Evolutionary conservation across 2,888 invertebrate species (phyloP).

Genomic region (Phoronis australis): DNA sequence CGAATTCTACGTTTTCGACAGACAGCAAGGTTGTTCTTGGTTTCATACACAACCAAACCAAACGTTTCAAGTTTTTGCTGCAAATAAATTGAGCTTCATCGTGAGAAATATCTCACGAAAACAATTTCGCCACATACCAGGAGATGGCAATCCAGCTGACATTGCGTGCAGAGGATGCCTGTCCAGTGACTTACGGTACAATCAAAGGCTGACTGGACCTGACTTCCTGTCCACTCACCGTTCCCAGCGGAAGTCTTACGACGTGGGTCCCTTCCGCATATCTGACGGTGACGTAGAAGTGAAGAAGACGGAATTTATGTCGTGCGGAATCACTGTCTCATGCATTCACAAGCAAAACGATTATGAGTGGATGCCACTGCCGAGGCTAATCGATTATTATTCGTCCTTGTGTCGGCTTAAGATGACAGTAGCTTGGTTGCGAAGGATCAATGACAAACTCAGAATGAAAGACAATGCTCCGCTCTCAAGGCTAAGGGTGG

Average conservation of each 20-base stretch:
- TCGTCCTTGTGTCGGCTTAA: no score
- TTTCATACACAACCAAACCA: conserved; percentile 4
- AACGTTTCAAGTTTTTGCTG: conserved; percentile 5
- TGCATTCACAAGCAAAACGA: no score
- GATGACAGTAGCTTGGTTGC: no score
- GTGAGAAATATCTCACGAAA: background rate
- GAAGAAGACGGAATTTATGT: no score
- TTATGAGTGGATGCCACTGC: no score
- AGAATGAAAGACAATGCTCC: no score
- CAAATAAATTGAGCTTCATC: conserved; percentile 2
- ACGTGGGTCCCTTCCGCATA: background rate
- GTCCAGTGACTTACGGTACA: background rate
- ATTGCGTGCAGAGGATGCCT: background rate
- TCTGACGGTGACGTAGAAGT: background rate
- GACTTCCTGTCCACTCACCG: background rate
- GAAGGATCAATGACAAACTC: no score
- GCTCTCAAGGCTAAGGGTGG: no score
- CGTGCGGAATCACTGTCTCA: no score
- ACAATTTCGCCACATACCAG: conserved; percentile 3
- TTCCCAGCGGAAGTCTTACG: no score
- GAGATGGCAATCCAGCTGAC: conserved; percentile 5
- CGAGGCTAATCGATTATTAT: no score
- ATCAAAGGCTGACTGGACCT: background rate
- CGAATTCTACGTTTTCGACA: conserved; percentile 5
- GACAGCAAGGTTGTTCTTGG: conserved; percentile 2